Conservation (phyloP, 2,888 invertebrate genomes). For the Fissipunctia ypsillon region DNA sequence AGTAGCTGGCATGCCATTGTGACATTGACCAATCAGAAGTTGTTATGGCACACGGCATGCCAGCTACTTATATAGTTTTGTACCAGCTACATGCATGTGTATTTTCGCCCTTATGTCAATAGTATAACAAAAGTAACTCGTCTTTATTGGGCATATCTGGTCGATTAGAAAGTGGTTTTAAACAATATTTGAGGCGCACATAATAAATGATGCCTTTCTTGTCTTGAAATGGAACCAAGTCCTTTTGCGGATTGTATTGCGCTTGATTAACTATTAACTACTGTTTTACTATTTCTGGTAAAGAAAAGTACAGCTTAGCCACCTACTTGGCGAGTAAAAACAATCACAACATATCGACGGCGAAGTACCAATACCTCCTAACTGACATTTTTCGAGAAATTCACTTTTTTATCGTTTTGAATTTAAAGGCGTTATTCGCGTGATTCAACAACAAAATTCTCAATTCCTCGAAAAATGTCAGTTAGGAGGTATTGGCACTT, state of each 20-base stretch:
- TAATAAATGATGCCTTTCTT: slow-evolving; percentile 1
- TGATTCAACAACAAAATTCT: too few relatives aligned
- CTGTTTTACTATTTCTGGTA: not conserved
- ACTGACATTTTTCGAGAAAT: too few relatives aligned
- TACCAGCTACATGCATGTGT: too few relatives aligned
- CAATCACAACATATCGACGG: not conserved
- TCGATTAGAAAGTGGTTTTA: slow-evolving; percentile 5
- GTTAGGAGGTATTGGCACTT: too few relatives aligned
- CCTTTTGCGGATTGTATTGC: not conserved
- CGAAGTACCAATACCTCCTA: too few relatives aligned
- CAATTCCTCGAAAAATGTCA: too few relatives aligned
- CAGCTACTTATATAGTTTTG: too few relatives aligned
- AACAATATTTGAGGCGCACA: slow-evolving; percentile 1
- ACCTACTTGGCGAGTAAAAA: not conserved
- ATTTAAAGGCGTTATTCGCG: too few relatives aligned
- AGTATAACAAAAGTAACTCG: not conserved
- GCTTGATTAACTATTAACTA: not conserved
- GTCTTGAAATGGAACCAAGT: slow-evolving; percentile 4
- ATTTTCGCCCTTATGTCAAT: not conserved
- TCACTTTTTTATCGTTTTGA: too few relatives aligned
- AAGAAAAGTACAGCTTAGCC: not conserved
- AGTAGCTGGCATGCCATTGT: too few relatives aligned
- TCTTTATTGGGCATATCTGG: not conserved
- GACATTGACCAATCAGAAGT: too few relatives aligned
- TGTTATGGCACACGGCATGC: too few relatives aligned